Conservation (phyloP, 2,113 vertebrate species). For the Argyrosomus japonicus region DNA sequence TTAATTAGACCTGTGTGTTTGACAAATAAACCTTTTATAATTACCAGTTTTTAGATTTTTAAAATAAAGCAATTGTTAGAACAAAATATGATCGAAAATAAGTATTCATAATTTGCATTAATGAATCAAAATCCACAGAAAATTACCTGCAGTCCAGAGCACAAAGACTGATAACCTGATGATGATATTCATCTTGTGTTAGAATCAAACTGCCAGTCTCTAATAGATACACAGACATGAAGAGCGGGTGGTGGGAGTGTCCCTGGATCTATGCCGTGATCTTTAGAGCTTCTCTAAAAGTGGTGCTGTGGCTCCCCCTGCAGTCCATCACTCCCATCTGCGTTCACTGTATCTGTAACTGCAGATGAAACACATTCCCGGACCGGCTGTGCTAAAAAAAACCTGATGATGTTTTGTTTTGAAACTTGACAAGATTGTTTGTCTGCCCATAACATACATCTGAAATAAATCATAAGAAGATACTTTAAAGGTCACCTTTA, state of each 20-base stretch:
- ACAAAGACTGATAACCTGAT: not conserved
- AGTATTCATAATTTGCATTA: no score
- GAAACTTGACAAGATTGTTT: not conserved
- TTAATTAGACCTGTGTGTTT: no score
- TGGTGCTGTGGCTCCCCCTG: not conserved
- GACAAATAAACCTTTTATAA: no score
- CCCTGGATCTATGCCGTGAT: not conserved
- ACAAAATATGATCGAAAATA: no score
- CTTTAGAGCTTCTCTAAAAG: not conserved
- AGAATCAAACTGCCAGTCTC: not conserved
- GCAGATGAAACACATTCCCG: not conserved
- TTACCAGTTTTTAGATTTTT: no score
- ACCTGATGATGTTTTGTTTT: not conserved
- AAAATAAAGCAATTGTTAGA: no score
- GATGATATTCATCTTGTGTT: conserved; percentile 10
- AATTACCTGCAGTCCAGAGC: not conserved
- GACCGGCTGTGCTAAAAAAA: not conserved
- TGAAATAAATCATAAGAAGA: not conserved
- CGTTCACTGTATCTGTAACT: no score
- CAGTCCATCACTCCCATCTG: not conserved
- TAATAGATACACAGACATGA: not conserved
- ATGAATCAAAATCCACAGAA: no score
- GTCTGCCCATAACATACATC: not conserved
- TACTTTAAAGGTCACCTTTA: no score
- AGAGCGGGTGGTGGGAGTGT: not conserved